Base-by-base conservation (phyloP, 2,797 vertebrate species). In the Danio aesculapii region DNA sequence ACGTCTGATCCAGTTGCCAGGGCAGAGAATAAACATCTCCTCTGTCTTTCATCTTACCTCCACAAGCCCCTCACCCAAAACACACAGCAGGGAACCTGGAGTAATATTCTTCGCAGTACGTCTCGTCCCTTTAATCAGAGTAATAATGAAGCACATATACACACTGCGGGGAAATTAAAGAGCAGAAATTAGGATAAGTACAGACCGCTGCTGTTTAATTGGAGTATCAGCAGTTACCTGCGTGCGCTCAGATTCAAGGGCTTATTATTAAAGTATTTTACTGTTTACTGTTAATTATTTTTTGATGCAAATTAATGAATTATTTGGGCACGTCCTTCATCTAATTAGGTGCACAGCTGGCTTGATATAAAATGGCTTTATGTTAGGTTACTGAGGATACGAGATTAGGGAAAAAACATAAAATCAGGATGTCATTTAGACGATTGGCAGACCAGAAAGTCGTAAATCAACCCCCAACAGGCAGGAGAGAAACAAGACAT, bases 1-100 rank as follows among this genome's bases (percentile, higher is more conserved):
- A 86, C 78, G 82, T 70, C 84, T 83, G 41, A 77, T 72, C 64
- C 55, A 71, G 84, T 81, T 81, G 59, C 71, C 61, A 81, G 55
- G 79, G 79, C 16, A 61, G 78, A 59, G 41, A 79, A 75, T 75
- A 77, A 70, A 83, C 57, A 71, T 55, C 77, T 70, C 11, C 52
- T 64, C 50, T 57, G 39, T 59, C 39, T 50, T 19, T 39, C 52
- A 71, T 57, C 69, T 52, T 52, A 71, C 69, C 52, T 44, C 52
- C 69, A 57, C 69, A 71, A 43, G 17, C 57, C 19, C 58, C 64
- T 79, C 30, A 19, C 57, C 30, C 50, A 46, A 47, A 69, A 52
- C 43, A 6, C 70, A 73, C 57, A 59, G 75, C 7, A 77, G 77
- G 71, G 19, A 62, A 47, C 39, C 10, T 0, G 64, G 16, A 66